A percentile compares a stretch with the other conserved stretches of the same genome.
Conservation (phyloP, 2,113 vertebrate species). For the Ochotona curzoniae region DNA sequence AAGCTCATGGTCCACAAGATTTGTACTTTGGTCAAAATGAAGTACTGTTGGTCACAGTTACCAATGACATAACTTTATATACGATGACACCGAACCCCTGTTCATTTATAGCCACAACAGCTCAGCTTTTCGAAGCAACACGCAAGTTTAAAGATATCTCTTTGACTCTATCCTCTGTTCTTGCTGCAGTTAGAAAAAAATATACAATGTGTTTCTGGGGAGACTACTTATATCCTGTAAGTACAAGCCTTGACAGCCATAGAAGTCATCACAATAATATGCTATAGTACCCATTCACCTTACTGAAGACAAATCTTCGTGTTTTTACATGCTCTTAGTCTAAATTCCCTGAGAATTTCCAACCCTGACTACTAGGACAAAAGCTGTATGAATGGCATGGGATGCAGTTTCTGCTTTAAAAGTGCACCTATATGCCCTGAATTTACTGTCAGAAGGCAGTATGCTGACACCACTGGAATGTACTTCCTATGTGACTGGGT, state of each 20-base stretch:
- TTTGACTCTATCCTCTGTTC: not conserved
- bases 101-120: not conserved
- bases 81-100: not conserved
- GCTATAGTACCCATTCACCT: not conserved
- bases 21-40: not conserved
- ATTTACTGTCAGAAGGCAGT: not conserved
- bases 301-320: not conserved
- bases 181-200: not conserved
- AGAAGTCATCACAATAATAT: not conserved
- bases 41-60: not conserved
- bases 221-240: not conserved
- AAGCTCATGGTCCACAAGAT: not conserved
- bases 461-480: not conserved
- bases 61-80: not conserved
- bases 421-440: not conserved
- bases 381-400: not conserved
- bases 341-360: not conserved
- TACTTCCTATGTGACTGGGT: conserved; percentile 39
- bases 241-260: not conserved
- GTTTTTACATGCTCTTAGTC: not conserved
- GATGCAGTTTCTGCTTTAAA: conserved; percentile 26
- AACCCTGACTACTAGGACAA: not conserved
- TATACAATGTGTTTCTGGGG: not conserved
- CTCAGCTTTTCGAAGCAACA: conserved; percentile 26
- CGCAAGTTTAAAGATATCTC: not conserved